Percentiles rank a stretch among this genome's conserved stretches.
These are phyloP conservation scores for Odontophorus gujanensis DNA, from an alignment of 2,113 vertebrate species.

Conservation along the genomic window DNA sequence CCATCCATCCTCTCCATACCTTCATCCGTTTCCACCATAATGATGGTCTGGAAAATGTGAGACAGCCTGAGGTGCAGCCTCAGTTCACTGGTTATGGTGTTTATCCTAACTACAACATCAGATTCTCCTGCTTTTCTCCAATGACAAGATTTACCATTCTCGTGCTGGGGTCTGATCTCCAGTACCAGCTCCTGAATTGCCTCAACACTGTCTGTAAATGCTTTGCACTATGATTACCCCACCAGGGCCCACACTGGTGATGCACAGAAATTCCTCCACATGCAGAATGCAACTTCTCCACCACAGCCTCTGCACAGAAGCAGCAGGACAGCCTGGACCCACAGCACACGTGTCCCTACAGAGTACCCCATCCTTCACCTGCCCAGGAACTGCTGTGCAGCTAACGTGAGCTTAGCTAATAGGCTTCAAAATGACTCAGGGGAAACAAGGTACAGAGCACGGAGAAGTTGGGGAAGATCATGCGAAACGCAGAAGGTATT, in stretches of 20 bases:
- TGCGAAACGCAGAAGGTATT: slow-evolving; percentile 45
- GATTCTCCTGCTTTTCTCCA: background rate
- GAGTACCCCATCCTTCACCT: background rate
- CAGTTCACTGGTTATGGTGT: rapidly evolving
- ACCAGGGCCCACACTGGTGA: too few relatives aligned
- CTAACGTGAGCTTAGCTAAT: background rate
- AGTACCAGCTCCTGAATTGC: rapidly evolving
- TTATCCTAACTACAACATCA: background rate
- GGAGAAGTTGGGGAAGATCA: background rate
- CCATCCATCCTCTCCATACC: background rate
- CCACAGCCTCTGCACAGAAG: too few relatives aligned
- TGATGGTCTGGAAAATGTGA: background rate
- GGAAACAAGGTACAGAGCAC: background rate
- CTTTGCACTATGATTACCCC: background rate
- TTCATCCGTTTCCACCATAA: background rate
- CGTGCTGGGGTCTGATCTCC: background rate
- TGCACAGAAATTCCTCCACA: too few relatives aligned
- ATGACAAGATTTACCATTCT: background rate
- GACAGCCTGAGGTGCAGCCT: background rate
- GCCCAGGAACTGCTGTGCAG: background rate
- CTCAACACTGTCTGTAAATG: background rate
- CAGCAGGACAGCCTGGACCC: too few relatives aligned
- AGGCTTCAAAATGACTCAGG: background rate
- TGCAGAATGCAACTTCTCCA: too few relatives aligned
- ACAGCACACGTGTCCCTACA: rapidly evolving